Conservation (phyloP, 2,888 invertebrate genomes). For the Eupelmus urozonus region DNA sequence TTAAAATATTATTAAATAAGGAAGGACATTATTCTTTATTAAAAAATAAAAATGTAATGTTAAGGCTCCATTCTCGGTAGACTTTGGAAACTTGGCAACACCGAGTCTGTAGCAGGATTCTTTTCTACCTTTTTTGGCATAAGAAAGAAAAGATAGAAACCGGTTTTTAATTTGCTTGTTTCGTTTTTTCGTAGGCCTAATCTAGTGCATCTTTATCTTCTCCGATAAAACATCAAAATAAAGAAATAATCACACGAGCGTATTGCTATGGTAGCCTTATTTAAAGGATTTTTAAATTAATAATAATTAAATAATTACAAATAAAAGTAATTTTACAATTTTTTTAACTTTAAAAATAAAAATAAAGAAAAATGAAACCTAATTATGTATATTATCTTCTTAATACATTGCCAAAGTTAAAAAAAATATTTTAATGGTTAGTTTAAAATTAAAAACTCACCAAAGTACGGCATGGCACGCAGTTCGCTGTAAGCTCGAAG, state of each 20-base stretch:
- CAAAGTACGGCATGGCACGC: conserved; percentile 98
- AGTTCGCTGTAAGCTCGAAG: conserved; percentile 95
- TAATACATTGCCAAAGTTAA: no score
- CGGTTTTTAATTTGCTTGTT: conserved; percentile 30
- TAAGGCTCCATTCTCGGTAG: no score
- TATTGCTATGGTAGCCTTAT: neutral
- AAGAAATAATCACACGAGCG: neutral
- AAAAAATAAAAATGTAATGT: no score
- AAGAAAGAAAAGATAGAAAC: conserved; percentile 14
- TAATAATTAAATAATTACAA: neutral
- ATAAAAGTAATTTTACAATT: neutral
- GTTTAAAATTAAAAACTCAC: conserved; percentile 81
- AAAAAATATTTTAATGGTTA: no score
- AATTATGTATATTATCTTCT: no score
- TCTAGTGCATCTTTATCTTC: neutral
- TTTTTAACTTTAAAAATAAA: neutral
- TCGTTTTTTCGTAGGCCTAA: conserved; percentile 2
- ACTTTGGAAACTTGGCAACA: conserved; percentile 29
- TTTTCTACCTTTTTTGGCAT: neutral
- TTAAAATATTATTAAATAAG: no score
- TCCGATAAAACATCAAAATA: neutral
- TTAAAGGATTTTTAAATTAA: neutral
- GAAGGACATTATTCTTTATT: no score
- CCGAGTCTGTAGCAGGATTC: conserved; percentile 13
- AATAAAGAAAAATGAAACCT: neutral